phyloP scores from a whole-genome alignment of 2,113 vertebrate species.

The Planiliza haematocheilus region DNA sequence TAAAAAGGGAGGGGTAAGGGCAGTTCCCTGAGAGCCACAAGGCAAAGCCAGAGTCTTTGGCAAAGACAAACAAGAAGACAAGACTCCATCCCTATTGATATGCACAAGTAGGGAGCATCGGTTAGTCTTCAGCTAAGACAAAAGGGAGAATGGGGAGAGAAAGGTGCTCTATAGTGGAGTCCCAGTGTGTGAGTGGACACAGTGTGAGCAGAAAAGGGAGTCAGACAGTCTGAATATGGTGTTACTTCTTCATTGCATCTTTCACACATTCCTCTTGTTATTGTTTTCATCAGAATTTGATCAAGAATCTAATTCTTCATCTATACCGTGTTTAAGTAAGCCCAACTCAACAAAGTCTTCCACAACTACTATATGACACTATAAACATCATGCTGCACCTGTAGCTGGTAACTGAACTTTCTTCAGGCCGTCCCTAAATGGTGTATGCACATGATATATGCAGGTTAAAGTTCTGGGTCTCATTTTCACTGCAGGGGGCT shows the following conservation, averaged over 20 bases:
- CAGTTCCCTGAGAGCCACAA: slow-evolving; percentile 84
- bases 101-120: slow-evolving; percentile 83
- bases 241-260: slow-evolving; percentile 74
- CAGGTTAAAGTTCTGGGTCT: slow-evolving; percentile 80
- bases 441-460: slow-evolving; percentile 41
- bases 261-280: slow-evolving; percentile 20
- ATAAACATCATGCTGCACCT: not conserved
- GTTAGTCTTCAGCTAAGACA: slow-evolving; percentile 82
- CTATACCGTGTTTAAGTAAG: not conserved
- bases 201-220: slow-evolving; percentile 74
- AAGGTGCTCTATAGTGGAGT: slow-evolving; percentile 73
- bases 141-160: slow-evolving; percentile 72
- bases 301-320: not conserved
- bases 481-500: slow-evolving; percentile 73
- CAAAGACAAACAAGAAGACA: slow-evolving; percentile 86
- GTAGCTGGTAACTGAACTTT: slow-evolving; percentile 16
- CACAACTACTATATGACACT: not conserved
- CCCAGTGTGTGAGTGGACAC: slow-evolving; percentile 80
- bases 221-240: slow-evolving; percentile 66
- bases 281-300: slow-evolving; percentile 11
- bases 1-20: slow-evolving; percentile 75
- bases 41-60: slow-evolving; percentile 84
- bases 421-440: slow-evolving; percentile 3
- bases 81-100: slow-evolving; percentile 84
- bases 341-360: not conserved